Percentiles rank a stretch among this genome's conserved stretches.
Evolutionary conservation across 2,797 vertebrate genomes (phyloP).

Genomic region (Malacoraja senta): DNA sequence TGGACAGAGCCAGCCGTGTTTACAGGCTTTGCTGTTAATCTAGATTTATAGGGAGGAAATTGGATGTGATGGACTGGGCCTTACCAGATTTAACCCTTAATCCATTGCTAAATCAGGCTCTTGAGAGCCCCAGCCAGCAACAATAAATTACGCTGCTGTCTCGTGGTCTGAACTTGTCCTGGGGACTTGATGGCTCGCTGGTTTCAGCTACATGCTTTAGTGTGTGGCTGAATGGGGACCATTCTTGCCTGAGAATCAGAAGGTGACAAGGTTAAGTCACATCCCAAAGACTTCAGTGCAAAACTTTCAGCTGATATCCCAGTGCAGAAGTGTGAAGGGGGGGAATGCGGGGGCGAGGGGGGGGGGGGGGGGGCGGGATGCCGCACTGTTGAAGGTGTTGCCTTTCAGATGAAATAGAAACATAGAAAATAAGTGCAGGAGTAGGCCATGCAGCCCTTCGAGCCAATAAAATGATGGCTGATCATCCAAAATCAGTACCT

Average conservation of each 20-base stretch:
- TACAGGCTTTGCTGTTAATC: conserved; percentile 39
- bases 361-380: no score
- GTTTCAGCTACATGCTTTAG: neutral
- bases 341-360: no score
- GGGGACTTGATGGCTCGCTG: neutral
- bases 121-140: conserved; percentile 32
- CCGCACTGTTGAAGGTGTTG: neutral
- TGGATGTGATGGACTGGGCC: neutral
- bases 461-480: no score
- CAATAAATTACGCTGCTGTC: conserved; percentile 39
- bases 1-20: conserved; percentile 17
- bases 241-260: neutral
- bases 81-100: conserved; percentile 28
- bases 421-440: neutral
- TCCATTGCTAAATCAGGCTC: conserved; percentile 35
- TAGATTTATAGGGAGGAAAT: conserved; percentile 38
- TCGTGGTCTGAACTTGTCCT: neutral
- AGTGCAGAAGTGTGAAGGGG: no score
- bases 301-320: no score
- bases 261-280: neutral
- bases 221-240: neutral
- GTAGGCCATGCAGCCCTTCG: no score
- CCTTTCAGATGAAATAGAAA: neutral
- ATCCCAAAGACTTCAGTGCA: neutral
- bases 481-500: no score